A percentile compares a stretch with the other conserved stretches of the same genome.
These are phyloP conservation scores for Callitettix versicolor DNA, from an alignment of 1,140 invertebrate species.

Conservation along the genomic window DNA sequence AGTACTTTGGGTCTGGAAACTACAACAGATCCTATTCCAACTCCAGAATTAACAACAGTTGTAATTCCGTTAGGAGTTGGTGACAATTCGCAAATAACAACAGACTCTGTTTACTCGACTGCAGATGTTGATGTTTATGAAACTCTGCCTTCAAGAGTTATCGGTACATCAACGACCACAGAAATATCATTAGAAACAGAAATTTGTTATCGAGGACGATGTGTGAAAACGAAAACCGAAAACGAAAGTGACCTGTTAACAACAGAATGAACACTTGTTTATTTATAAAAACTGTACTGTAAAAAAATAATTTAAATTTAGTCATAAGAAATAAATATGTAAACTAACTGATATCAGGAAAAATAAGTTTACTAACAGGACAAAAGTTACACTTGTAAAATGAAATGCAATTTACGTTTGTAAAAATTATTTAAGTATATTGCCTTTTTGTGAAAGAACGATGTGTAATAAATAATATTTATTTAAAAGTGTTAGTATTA, in stretches of 20 bases:
- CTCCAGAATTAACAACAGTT: conserved; percentile 5
- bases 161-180: conserved; percentile 63
- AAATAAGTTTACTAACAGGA: too few relatives aligned
- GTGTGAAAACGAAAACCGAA: conserved; percentile 50
- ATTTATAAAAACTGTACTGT: background rate
- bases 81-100: background rate
- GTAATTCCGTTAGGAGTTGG: background rate
- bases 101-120: conserved; percentile 16
- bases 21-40: background rate
- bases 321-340: too few relatives aligned
- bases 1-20: conserved; percentile 7
- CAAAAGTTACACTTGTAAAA: too few relatives aligned
- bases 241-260: conserved; percentile 12
- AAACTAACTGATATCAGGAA: too few relatives aligned
- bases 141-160: conserved; percentile 36
- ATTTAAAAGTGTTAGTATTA: too few relatives aligned
- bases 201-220: conserved; percentile 73
- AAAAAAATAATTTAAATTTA: too few relatives aligned
- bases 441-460: too few relatives aligned
- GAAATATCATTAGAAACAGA: conserved; percentile 75
- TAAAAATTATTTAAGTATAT: too few relatives aligned
- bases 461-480: too few relatives aligned
- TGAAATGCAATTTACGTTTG: too few relatives aligned
- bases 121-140: conserved; percentile 30
- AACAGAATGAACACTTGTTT: conserved; percentile 6